Base-by-base conservation (phyloP, 2,113 vertebrate species). In the Actenoides lindsayi region DNA sequence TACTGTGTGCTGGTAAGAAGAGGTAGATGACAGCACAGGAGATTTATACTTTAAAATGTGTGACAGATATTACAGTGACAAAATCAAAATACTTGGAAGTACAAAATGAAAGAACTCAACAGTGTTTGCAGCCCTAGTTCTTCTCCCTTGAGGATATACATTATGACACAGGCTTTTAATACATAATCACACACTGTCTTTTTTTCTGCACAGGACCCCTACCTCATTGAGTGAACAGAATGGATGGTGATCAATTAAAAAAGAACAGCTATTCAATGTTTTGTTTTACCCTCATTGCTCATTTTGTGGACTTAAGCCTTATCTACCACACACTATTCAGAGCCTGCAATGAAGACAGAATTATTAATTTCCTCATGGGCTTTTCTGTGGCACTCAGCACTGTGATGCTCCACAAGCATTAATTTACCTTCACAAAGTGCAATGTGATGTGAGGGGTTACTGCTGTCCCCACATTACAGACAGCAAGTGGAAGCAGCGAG, bases 351-450 rank as follows among this genome's bases (percentile, higher is more conserved):
- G 90, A 94, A 95, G 89, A 92, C 94, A 94, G 94, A 94, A 95
- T 95, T 94, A 96, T 96, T 94, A 95, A 96, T 94, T 92, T 96
- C 96, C 94, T 96, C 63, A 28, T 77, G 85, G 85, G 75, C 64
- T 94, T 94, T 95, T 94, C 87, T 83, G 79, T 93, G 82, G 75
- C 79, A 77, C 59, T 92, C 31, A 70, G 54, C 37, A 90, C 71
- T 7, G 3, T 80, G 82, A 62, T 85, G 75, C 27, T 94, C 64
- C 51, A 39, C 60, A 77, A 83, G 83, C 82, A 88, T 77, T 94
- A 83, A 96, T 96, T 91, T 96, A 83, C 88, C 92, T 96, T 90
- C 78, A 90, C 70, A 70, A 86, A 94, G 71, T 69, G 75, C 68
- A 69, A 1, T 70, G 59, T 83, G 84, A 77, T 89, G 54, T 77